Percentiles rank a stretch among this genome's conserved stretches.
Evolutionary conservation across 2,888 invertebrate species (phyloP).

Genomic region (Luperina testacea): DNA sequence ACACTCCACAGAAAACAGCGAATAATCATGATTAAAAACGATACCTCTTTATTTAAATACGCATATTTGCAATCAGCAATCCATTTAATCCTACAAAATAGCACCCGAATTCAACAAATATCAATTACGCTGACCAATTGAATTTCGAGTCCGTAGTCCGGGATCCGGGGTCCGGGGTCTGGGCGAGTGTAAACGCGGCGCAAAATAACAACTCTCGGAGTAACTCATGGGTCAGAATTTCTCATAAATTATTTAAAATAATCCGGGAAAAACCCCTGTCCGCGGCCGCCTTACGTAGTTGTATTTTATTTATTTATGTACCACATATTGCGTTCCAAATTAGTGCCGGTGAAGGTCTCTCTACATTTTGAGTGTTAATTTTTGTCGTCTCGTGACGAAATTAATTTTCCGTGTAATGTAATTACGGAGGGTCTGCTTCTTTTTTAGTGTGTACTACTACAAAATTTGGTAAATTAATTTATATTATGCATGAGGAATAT

Average conservation of each 20-base stretch:
- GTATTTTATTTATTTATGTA: slow-evolving; percentile 77
- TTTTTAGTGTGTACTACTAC: slow-evolving; percentile 26
- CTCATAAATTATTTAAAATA: slow-evolving; percentile 90
- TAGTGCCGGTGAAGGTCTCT: slow-evolving; percentile 67
- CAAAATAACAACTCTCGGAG: slow-evolving; percentile 60
- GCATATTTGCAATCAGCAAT: slow-evolving; percentile 44
- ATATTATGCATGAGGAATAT: not conserved
- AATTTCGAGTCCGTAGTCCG: slow-evolving; percentile 50
- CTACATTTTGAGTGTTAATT: slow-evolving; percentile 47
- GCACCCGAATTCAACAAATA: slow-evolving; percentile 51
- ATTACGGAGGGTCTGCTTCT: slow-evolving; percentile 35
- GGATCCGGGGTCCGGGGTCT: slow-evolving; percentile 1
- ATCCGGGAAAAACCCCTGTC: slow-evolving; percentile 87
- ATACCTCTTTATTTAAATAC: slow-evolving; percentile 42
- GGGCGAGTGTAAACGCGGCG: slow-evolving; percentile 55
- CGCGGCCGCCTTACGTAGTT: slow-evolving; percentile 70
- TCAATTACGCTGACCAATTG: slow-evolving; percentile 61
- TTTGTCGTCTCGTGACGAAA: slow-evolving; percentile 52
- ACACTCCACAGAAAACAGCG: not conserved
- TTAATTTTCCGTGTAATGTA: slow-evolving; percentile 54
- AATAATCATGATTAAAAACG: slow-evolving; percentile 35
- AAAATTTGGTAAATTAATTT: slow-evolving; percentile 12
- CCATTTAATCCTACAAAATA: slow-evolving; percentile 47
- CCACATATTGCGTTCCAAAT: slow-evolving; percentile 81
- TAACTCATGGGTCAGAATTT: slow-evolving; percentile 82